These are phyloP conservation scores for Ascidia mentula DNA, from an alignment of 23 tunicate genomes.

Conservation along the genomic window DNA sequence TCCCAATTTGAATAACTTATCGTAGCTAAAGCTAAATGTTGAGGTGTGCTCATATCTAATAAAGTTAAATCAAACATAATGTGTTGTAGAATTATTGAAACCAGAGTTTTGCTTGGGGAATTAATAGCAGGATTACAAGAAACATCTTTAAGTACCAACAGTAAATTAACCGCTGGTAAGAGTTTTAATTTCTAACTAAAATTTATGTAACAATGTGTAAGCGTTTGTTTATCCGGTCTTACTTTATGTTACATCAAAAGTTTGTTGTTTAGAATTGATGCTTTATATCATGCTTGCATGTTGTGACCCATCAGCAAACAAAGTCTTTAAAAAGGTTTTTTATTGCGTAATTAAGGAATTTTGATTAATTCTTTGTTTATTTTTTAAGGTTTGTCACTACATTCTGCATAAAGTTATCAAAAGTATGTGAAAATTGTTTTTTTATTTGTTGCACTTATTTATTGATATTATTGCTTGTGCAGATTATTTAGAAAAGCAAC, in stretches of 20 bases:
- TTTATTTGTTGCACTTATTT: background rate
- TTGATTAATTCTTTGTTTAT: background rate
- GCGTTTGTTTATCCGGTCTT: no score
- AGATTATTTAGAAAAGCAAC: background rate
- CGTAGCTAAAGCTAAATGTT: no score
- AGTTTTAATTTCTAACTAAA: no score
- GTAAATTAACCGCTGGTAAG: no score
- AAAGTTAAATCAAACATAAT: background rate
- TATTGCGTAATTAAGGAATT: background rate
- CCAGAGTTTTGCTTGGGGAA: background rate
- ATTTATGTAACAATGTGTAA: no score
- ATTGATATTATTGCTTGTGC: background rate
- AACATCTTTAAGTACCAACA: background rate
- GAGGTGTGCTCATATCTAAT: no score
- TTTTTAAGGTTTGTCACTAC: background rate
- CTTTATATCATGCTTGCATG: background rate
- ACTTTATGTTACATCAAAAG: no score
- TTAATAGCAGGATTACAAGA: background rate
- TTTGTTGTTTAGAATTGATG: background rate
- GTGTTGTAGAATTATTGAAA: background rate
- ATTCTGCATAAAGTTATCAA: slow-evolving; percentile 1
- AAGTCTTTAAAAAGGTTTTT: background rate
- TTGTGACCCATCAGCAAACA: background rate
- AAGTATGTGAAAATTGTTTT: background rate
- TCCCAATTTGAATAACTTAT: no score